Base-by-base conservation (phyloP, 37 sponge, comb jelly and placozoan species). In the Axinella damicornis region DNA sequence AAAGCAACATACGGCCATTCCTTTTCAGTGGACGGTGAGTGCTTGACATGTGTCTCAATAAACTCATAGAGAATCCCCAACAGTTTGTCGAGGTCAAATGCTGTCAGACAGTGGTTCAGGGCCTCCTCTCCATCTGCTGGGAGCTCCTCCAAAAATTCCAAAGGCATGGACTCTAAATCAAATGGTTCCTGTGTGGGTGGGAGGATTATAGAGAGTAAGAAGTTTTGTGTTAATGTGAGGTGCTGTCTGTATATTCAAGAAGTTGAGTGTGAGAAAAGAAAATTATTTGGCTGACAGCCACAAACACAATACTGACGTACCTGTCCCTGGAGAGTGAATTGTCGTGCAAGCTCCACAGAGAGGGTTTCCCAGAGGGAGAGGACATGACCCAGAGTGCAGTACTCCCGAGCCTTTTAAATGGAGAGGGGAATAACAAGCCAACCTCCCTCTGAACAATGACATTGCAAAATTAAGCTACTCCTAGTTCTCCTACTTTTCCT, bases 321-420 rank as follows among this genome's bases (percentile, higher is more conserved):
- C 77, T 84, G 78, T 52, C 79, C 80, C 38, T 53, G 78, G 27
- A 87, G 75, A 20, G 77, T 35, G 13, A 82, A 62, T 37, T 37
- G 60, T 40, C 71, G 62, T 0, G 84, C 80, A 19, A 84, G 46
- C 40, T 87, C 80, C 18, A 92, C 78, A 61, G 92, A 83, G 5
- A 92, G 37, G 21, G 85, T 80, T 38, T 87, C 84, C 92, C 92
- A 92, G 1, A 92, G 79, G 20, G 92, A 92, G 15, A 92, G 53
- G 36, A 87, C 65, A 54, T 92, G 84, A 20, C 56, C 34, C 12
- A 92, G 80, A 19, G 32, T 78, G 38, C 81, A 92, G 36, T 83
- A 21, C 38, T 70, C 65, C 53, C 41, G 39, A 56, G 73, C 84
- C 89, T 89, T 56, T 1, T 5, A 24, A 46, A 9, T 12, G 46